Base-by-base conservation (phyloP, 2,888 invertebrate species). In the Hirtodrosophila duncani region DNA sequence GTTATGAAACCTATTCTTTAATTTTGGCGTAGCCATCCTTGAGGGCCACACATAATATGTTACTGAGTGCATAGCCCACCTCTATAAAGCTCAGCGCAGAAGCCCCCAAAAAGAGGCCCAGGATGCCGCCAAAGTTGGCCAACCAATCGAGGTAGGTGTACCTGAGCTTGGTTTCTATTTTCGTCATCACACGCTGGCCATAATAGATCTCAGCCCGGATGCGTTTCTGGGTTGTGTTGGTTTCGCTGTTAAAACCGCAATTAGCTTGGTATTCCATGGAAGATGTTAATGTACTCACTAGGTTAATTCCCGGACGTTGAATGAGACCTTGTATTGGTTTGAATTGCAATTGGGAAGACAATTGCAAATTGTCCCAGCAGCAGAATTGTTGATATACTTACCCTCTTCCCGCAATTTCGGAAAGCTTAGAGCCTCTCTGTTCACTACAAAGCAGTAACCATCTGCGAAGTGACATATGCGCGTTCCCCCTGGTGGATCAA, bases 41-140 rank as follows among this genome's bases (percentile, higher is more conserved):
- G 0, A 67, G 5, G 3, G 63, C 29, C 0, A 43, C 39, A 46
- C 62, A 52, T 9, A 78, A 1, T 4, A 75, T 27, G 11, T 67
- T 61, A 3, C 34, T 31, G 2, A 74, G 6, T 8, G 66, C 81
- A 57, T 86, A 85, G 8, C 80, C 17, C 1, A 88, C 29, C 50
- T 88, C 88, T 1, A 75, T 69, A 13, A 83, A 80, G 68, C 87
- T 88, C 18, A 88, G 57, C 2, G 87, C 61, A 3, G 88, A 88
- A 6, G 85, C 86, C 0, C 88, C 88, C 13, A 88, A 49, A 49
- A 84, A 88, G 3, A 88, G 79, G 8, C 87, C 86, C 6, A 87
- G 78, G 39, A 88, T 84, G 9, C 88, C 87, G 3, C 88, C 88
- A 65, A 88, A 88, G 16, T 85, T 81, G 1, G 87, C 87, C 10